Evolutionary conservation across 2,797 vertebrate genomes (phyloP), one percentile per base, ranked within the genome.

Genomic region (Diplodus sargus): DNA sequence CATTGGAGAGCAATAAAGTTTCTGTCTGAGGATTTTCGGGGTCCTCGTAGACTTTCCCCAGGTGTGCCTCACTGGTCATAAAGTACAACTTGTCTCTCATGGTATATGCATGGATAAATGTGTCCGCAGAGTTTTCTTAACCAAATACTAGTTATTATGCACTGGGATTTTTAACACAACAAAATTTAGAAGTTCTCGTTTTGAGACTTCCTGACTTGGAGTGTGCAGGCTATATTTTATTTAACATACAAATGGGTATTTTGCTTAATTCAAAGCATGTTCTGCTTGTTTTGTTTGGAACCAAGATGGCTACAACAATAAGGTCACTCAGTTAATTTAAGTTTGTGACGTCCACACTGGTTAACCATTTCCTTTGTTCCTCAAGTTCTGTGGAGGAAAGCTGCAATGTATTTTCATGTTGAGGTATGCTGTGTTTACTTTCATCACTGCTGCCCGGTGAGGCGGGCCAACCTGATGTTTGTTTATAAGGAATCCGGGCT

Each of bases 1-100:
- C 94, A 90, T 86, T 48, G 60, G 90, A 89, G 90, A 92, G 89
- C 83, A 85, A 79, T 90, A 94, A 95, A 94, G 70, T 91, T 87
- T 87, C 89, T 86, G 76, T 85, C 83, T 84, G 81, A 94, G 86
- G 85, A 89, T 90, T 89, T 84, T 85, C 59, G 63, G 85, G 79
- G 81, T 88, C 87, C 89, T 84, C 66, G 42, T 82, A 90, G 87
- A 82, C 85, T 89, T 93, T 94, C 91, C 72, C 89, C 91, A 92
- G 85, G 78, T 94, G 83, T 91, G 86, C 88, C 76, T 91, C 65
- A 58, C 70, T 63, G 83, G 85, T 90, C 91, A 86, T 95, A 94
- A 94, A 95, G 84, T 78, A 78, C 30, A 70, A 43, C 70, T 72
- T 70, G 63, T 84, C 81, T 90, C 87, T 87, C 63, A 68, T 60